These are phyloP conservation scores for Mastomys coucha DNA, from an alignment of 2,113 vertebrate genomes.

Conservation along the genomic window DNA sequence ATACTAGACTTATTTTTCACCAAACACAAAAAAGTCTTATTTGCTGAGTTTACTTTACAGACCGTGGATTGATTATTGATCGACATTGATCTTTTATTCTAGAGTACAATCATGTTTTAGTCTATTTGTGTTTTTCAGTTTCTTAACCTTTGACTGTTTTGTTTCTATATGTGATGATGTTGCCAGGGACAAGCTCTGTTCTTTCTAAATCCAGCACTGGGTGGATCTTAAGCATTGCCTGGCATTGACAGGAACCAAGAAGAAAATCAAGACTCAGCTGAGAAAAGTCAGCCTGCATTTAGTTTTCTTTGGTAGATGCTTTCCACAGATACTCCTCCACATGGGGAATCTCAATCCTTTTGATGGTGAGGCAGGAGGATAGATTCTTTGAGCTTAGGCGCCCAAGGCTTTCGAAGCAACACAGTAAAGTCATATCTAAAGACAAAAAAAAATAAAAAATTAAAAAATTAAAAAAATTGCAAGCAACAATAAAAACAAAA, in stretches of 20 bases:
- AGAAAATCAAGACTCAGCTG: neutral
- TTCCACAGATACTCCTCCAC: neutral
- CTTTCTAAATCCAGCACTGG: neutral
- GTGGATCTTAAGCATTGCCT: neutral
- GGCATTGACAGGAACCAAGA: neutral
- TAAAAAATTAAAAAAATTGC: neutral
- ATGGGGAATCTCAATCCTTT: neutral
- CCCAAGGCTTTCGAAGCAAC: neutral
- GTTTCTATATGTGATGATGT: neutral
- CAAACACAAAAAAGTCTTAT: neutral
- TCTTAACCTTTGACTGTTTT: neutral
- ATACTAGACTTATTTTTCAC: neutral
- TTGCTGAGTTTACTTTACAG: slow-evolving; percentile 5
- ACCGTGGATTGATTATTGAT: neutral
- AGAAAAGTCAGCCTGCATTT: neutral
- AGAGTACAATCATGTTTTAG: neutral
- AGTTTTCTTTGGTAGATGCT: neutral
- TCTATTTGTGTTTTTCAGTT: slow-evolving; percentile 7
- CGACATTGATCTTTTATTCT: neutral
- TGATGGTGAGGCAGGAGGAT: neutral
- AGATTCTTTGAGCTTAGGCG: neutral
- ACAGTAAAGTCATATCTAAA: neutral
- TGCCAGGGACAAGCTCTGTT: neutral
- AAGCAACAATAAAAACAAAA: neutral
- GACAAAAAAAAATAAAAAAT: neutral